Conservation (phyloP, 2,113 vertebrate genomes). For the Anguilla rostrata region DNA sequence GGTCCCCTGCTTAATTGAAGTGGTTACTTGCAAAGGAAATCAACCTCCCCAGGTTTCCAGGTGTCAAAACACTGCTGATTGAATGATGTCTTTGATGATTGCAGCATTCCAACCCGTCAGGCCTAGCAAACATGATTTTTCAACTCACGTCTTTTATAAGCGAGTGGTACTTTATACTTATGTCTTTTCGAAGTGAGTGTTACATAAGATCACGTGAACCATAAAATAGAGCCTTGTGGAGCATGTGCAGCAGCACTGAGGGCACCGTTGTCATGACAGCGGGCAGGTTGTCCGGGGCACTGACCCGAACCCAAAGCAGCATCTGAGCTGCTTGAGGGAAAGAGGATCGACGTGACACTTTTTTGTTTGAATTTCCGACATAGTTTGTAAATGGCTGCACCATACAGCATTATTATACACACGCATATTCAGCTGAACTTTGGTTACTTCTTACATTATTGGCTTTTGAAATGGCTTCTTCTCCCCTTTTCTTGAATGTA, state of each 20-base stretch:
- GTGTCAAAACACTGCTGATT: neutral
- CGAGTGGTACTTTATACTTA: too few relatives aligned
- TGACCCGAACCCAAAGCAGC: neutral
- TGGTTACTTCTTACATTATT: too few relatives aligned
- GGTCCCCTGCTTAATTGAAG: neutral
- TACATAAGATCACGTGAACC: neutral
- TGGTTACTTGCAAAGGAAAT: neutral
- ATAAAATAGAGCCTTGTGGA: neutral
- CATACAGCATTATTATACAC: neutral
- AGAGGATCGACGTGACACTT: neutral
- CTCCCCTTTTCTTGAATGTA: too few relatives aligned
- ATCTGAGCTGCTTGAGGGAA: neutral
- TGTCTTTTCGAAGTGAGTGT: neutral
- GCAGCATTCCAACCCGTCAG: neutral
- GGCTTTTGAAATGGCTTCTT: too few relatives aligned
- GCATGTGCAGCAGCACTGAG: neutral
- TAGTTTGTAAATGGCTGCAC: neutral
- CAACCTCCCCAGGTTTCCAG: neutral
- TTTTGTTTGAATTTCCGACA: neutral
- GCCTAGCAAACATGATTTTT: neutral
- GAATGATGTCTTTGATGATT: neutral
- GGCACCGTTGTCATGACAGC: neutral
- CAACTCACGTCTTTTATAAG: neutral
- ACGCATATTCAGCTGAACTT: too few relatives aligned
- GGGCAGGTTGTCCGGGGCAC: neutral